Conservation (phyloP, 2,888 invertebrate genomes). For the Ypsolopha scabrella region DNA sequence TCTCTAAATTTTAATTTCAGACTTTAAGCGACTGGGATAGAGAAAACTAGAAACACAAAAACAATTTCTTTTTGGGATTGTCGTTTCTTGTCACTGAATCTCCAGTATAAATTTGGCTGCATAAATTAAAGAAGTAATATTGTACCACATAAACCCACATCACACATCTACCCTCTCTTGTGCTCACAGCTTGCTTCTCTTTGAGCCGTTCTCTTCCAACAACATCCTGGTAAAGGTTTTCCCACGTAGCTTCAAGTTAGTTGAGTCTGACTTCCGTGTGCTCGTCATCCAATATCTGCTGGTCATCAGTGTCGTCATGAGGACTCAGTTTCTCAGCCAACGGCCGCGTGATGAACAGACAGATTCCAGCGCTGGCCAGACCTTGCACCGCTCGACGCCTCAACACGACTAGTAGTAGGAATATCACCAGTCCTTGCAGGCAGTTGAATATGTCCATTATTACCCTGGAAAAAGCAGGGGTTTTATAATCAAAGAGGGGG, state of each 20-base stretch:
- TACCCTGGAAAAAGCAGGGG: slow-evolving; percentile 50
- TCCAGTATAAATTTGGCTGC: too few relatives aligned
- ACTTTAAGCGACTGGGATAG: too few relatives aligned
- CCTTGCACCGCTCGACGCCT: slow-evolving; percentile 67
- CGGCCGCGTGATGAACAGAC: slow-evolving; percentile 32
- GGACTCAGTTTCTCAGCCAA: slow-evolving; percentile 48
- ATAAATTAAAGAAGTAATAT: too few relatives aligned
- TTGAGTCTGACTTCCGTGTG: slow-evolving; percentile 57
- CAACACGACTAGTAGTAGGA: slow-evolving; percentile 70
- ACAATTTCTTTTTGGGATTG: too few relatives aligned
- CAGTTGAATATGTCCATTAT: slow-evolving; percentile 74
- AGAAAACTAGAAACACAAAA: too few relatives aligned
- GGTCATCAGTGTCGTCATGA: slow-evolving; percentile 49
- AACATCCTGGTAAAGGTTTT: too few relatives aligned
- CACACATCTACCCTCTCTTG: too few relatives aligned
- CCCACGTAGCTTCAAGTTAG: slow-evolving; percentile 14
- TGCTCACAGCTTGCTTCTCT: too few relatives aligned
- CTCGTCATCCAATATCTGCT: slow-evolving; percentile 47
- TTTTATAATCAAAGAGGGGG: background rate
- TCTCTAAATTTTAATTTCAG: too few relatives aligned
- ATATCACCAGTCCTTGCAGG: slow-evolving; percentile 74
- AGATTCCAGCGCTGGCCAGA: slow-evolving; percentile 35
- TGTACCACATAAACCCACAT: too few relatives aligned
- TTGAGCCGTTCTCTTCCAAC: too few relatives aligned
- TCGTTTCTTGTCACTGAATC: too few relatives aligned